A percentile compares a stretch with the other conserved stretches of the same genome.
These are phyloP conservation scores for Oryzias woworae DNA, from an alignment of 2,113 vertebrate species.

Conservation along the genomic window DNA sequence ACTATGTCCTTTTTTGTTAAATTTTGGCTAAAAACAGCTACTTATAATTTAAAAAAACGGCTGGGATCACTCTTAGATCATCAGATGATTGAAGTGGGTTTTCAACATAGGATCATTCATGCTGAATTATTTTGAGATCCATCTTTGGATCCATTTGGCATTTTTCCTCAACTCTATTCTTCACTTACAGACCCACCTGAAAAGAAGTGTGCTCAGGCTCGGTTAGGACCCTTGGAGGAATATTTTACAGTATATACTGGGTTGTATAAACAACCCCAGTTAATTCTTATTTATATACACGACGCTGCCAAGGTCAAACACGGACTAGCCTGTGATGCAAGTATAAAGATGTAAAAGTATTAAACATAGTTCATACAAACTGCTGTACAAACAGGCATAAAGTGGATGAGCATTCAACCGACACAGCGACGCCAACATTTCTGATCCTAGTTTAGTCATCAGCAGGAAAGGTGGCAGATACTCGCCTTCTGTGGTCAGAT, in stretches of 20 bases:
- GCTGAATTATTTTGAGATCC: neutral
- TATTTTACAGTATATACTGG: conserved; percentile 18
- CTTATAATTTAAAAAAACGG: too few relatives aligned
- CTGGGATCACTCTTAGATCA: too few relatives aligned
- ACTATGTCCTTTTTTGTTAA: too few relatives aligned
- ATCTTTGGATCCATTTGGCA: neutral
- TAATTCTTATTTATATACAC: conserved; percentile 56
- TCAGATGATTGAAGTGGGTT: neutral
- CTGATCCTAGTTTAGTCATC: conserved; percentile 24
- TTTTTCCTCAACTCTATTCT: neutral
- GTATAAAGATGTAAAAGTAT: conserved; percentile 78
- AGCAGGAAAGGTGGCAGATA: conserved; percentile 29
- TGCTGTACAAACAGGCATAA: conserved; percentile 73
- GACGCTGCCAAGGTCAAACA: conserved; percentile 56
- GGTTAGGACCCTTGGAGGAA: conserved; percentile 14
- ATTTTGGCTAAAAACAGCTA: too few relatives aligned
- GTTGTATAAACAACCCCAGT: conserved; percentile 54
- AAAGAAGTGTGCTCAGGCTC: conserved; percentile 2
- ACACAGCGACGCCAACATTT: conserved; percentile 17
- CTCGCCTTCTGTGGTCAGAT: conserved; percentile 14
- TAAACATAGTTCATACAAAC: conserved; percentile 75
- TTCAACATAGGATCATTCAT: conserved; percentile 1
- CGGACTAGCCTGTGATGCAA: conserved; percentile 54
- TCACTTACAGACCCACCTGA: neutral
- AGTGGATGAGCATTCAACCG: conserved; percentile 59